Evolutionary conservation across 2,797 vertebrate genomes (phyloP), one percentile per base, ranked within the genome.

Genomic region (Chloroceryle inda): DNA sequence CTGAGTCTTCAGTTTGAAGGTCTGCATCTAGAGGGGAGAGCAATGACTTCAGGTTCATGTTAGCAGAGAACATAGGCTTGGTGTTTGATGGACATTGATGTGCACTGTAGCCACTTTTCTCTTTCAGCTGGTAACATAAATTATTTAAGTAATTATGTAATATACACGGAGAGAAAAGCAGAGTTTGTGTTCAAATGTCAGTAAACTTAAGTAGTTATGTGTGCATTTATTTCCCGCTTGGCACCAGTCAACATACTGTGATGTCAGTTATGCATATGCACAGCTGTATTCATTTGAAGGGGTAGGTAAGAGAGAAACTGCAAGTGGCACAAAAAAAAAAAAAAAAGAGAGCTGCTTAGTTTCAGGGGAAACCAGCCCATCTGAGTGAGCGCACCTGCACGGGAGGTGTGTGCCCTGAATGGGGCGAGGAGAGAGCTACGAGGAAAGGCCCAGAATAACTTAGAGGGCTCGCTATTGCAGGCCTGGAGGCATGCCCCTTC

Each of bases 331-430:
- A 27, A 40, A 40, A 15, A 37, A 37, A 37, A 37, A 37, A 35
- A 67, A 35, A 21, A 1, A 10, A 0, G 3, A 29, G 33, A 17
- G 23, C 37, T 49, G 29, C 35, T 69, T 18, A 38, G 59, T 50
- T 85, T n/a, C 20, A 23, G 1, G 3, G 11, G 64, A 47, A 88
- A 18, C 2, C 27, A 69, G 22, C 52, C 13, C 63, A 19, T 37
- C 47, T 22, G 37, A 77, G 52, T 4, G 24, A 71, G 15, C 0
- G 2, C 35, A 27, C 21, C 29, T 29, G 29, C 44, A 22, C 0
- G 22, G 63, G 72, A 62, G 5, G 13, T n/a, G 27, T 24, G 37
- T 19, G 64, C 35, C 8, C 17, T 14, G 4, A 63, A 22, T 3
- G 24, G 26, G 31, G 12, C 6, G 37, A 56, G 20, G 12, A n/a